Evolutionary conservation across 1,140 invertebrate species (phyloP).

Genomic region (Platyura marginata): DNA sequence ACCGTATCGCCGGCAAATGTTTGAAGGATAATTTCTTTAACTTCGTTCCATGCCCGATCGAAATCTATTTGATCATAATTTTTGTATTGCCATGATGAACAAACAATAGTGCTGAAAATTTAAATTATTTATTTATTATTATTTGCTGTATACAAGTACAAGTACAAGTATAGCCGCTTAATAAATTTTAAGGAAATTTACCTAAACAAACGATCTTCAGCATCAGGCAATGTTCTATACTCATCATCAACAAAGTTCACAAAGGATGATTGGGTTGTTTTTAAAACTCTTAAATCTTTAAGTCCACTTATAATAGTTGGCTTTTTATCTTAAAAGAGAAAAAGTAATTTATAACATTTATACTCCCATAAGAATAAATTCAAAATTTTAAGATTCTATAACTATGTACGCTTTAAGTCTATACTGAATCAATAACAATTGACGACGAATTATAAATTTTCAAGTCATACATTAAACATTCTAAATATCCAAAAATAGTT

Average conservation of each 20-base stretch:
- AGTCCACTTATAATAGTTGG: constrained; percentile 41
- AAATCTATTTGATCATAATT: constrained; percentile 40
- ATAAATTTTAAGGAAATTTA: constrained; percentile 7
- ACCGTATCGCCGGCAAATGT: constrained; percentile 52
- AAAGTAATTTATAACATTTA: too few species aligned
- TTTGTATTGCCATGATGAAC: constrained; percentile 49
- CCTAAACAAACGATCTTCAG: constrained; percentile 45
- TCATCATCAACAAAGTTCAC: constrained; percentile 58
- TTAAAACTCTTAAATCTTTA: constrained; percentile 44
- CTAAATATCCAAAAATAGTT: too few species aligned
- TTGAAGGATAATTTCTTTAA: constrained; percentile 46
- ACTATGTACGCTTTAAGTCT: too few species aligned
- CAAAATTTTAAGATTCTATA: too few species aligned
- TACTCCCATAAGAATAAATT: too few species aligned
- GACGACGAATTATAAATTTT: too few species aligned
- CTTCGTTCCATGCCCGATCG: constrained; percentile 39
- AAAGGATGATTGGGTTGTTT: constrained; percentile 61
- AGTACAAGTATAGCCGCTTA: too few species aligned
- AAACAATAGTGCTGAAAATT: constrained; percentile 44
- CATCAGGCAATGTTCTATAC: constrained; percentile 48
- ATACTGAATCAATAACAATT: too few species aligned
- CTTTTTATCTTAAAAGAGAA: constrained; percentile 11
- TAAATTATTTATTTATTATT: too few species aligned
- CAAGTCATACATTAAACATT: too few species aligned
- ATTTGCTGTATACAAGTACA: background rate